Evolutionary conservation across 37 sponge, comb jelly and placozoan species (phyloP), one percentile per base, ranked within the genome.

Genomic region (Ianthella basta): DNA sequence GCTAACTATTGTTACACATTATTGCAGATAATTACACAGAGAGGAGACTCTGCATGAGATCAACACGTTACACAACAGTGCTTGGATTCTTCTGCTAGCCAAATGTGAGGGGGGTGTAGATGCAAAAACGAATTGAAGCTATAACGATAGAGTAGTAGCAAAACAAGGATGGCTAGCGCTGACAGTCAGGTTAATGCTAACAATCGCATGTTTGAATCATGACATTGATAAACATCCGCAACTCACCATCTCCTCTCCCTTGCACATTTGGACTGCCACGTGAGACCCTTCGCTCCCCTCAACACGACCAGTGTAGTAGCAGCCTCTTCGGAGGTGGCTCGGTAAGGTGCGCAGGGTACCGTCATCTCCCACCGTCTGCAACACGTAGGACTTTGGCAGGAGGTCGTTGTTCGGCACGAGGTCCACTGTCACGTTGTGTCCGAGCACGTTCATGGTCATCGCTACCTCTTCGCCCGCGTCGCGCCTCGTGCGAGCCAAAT

Each of bases 241-340:
- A 56, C 87, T 59, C 73, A 78, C 68, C 55, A 68, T 59, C 88
- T 88, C 69, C 70, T 89, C 79, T 67, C 40, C 78, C 37, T 75
- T 24, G 39, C 78, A 75, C 25, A 75, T 24, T 24, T 44, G 13
- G 21, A 75, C n/a, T 12, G 78, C 21, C 20, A 75, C 78, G 24
- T 75, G 44, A 4, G 78, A 44, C 20, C 37, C 54, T 4, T 39
- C 44, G 23, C 40, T 44, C n/a, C 78, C 78, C 24, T 40, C 78
- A 23, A 75, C 25, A 4, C 12, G 24, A 5, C 78, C 78, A 23
- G 21, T 13, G 25, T 25, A 75, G 39, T 75, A 75, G 78, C 78
- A 75, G 44, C 40, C 54, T 44, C 50, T 3, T 25, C 24, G 15
- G 14, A 18, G 19, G 78, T 75, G 44, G 37, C 37, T 32, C n/a